Evolutionary conservation across 2,113 vertebrate genomes (phyloP), one percentile per base, ranked within the genome.

Genomic region (Meriones unguiculatus): DNA sequence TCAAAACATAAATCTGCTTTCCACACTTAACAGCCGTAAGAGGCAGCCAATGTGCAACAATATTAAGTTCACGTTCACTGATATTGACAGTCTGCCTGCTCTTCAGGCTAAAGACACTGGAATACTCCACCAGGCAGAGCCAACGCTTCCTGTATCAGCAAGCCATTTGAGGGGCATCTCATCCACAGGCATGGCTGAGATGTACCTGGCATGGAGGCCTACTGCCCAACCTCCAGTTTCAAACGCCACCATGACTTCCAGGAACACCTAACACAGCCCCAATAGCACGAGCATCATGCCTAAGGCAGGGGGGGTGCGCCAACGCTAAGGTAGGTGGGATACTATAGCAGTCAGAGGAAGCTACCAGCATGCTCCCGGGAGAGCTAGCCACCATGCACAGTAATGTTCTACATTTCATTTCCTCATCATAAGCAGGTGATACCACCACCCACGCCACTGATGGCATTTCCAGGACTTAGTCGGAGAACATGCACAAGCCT

Each of bases 341-440:
- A 35, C 46, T 46, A 46, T 5, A 46, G 28, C n/a, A 62, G 24
- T 35, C 52, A 8, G 75, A 75, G 65, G 80, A 94, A 69, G 76
- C 12, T 75, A 62, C 46, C 77, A 24, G 2, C 25, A 62, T 50
- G 18, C 54, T 90, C 76, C 80, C 67, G 4, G 38, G 86, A 62
- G 67, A 90, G 52, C 70, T 84, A 91, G 2, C 4, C 35, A 54
- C 70, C n/a, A 24, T 46, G 35, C 14, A 32, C 13, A 28, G 62
- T 20, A 86, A 46, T 86, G 32, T 35, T 84, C 54, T n/a, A 24
- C 1, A 0, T 28, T n/a, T 86, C 35, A 28, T 41, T 96, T 96
- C 94, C 78, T 95, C 28, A 11, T 97, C 50, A 1, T 65, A 35
- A 78, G 59, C 70, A 89, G 85, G n/a, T 95, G 77, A 84, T 24